These are phyloP conservation scores for Notamacropus eugenii DNA, from an alignment of 2,797 vertebrate species.

Conservation along the genomic window DNA sequence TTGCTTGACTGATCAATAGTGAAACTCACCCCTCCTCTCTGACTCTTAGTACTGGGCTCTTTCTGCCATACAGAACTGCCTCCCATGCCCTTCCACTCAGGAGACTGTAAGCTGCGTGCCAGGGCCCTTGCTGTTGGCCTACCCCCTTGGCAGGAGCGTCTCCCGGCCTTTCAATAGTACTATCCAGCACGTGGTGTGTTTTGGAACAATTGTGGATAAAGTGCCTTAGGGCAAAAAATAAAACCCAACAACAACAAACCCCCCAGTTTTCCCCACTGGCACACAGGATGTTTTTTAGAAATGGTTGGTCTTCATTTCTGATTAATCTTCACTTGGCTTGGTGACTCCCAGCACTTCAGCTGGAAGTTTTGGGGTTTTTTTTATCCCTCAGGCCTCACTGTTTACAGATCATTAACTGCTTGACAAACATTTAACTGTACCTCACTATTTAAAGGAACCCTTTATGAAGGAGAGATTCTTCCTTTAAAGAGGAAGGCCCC, in stretches of 20 bases:
- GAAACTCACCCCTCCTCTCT: neutral
- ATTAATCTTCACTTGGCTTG: neutral
- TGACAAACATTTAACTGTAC: neutral
- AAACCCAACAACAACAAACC: neutral
- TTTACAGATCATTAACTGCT: neutral
- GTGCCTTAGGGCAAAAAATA: neutral
- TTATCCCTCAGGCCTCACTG: neutral
- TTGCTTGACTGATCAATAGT: neutral
- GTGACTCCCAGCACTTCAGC: neutral
- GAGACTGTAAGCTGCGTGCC: neutral
- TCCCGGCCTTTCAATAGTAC: neutral
- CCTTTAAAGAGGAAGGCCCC: neutral
- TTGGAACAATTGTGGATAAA: neutral
- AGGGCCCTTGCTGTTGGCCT: neutral
- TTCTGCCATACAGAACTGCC: neutral
- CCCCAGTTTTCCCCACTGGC: neutral
- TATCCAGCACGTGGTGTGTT: neutral
- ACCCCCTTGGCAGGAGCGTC: neutral
- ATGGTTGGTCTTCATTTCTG: neutral
- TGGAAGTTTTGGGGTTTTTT: neutral
- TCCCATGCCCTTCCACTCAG: neutral
- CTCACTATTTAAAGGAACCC: neutral
- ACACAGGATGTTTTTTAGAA: neutral
- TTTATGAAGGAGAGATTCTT: neutral
- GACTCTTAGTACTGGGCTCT: neutral